Percentiles rank a stretch among this genome's conserved stretches.
These are phyloP conservation scores for Tigriopus japonicus DNA, from an alignment of 1,140 invertebrate genomes.

Conservation along the genomic window DNA sequence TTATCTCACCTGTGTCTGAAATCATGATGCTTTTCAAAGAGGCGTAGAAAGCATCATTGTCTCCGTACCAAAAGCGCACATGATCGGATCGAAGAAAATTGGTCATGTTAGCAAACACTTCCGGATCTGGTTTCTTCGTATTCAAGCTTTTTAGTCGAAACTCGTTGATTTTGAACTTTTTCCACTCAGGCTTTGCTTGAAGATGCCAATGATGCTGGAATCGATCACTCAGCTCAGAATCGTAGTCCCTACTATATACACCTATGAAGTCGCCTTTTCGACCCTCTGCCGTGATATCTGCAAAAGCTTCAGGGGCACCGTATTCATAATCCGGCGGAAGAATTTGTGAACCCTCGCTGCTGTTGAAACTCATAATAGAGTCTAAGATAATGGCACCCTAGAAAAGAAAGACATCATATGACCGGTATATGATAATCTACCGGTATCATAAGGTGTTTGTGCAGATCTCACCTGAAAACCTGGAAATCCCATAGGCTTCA, in stretches of 20 bases:
- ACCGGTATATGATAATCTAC: too few species aligned
- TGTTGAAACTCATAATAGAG: background rate
- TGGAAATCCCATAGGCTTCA: too few species aligned
- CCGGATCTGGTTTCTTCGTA: background rate
- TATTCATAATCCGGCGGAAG: background rate
- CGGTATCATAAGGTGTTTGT: too few species aligned
- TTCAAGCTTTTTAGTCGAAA: background rate
- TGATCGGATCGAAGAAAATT: background rate
- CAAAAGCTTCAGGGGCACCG: background rate
- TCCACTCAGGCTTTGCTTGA: background rate
- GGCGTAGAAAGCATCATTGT: background rate
- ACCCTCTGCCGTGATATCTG: background rate
- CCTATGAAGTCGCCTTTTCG: background rate
- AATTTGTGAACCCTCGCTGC: background rate
- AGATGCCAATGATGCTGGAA: background rate
- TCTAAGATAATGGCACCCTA: background rate
- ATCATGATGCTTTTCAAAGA: background rate
- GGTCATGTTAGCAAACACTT: background rate
- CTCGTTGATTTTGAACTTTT: background rate
- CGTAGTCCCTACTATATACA: background rate
- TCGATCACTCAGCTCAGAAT: background rate
- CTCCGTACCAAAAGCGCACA: background rate
- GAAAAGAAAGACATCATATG: background rate
- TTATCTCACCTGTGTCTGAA: background rate
- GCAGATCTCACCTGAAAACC: too few species aligned